Conservation (phyloP, 2,797 vertebrate genomes). For the Streptopelia turtur region DNA sequence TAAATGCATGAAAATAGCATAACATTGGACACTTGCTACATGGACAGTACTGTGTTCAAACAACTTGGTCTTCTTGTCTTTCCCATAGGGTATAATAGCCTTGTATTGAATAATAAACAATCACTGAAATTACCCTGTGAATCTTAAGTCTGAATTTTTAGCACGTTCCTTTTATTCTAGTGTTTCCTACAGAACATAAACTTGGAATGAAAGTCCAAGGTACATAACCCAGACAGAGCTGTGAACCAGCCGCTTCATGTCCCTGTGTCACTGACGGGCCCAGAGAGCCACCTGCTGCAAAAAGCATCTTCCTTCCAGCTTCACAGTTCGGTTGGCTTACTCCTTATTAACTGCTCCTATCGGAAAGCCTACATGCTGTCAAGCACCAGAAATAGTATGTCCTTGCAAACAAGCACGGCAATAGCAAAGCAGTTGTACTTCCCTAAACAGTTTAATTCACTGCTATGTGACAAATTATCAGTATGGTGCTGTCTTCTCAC, state of each 20-base stretch:
- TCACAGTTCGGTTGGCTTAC: not conserved
- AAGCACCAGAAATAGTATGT: not conserved
- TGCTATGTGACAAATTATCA: not conserved
- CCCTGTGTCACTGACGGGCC: rapidly evolving
- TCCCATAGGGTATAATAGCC: not conserved
- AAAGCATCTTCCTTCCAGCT: not conserved
- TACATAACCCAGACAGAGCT: not conserved
- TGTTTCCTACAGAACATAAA: not conserved
- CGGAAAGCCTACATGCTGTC: not conserved
- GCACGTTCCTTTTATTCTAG: rapidly evolving
- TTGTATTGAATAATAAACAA: not conserved
- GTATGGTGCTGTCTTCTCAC: not conserved
- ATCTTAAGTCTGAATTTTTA: not conserved
- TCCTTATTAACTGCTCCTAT: not conserved
- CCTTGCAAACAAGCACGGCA: too few species aligned
- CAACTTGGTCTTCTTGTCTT: not conserved
- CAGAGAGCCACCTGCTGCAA: not conserved
- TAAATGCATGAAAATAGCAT: not conserved
- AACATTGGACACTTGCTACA: too few species aligned
- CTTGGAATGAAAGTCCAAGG: not conserved
- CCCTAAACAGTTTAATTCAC: not conserved
- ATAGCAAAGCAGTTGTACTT: not conserved
- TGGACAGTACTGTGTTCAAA: not conserved
- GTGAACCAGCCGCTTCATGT: rapidly evolving
- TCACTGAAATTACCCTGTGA: not conserved